Evolutionary conservation across 2,113 vertebrate species (phyloP).

Genomic region (Illadopsis cleaveri): DNA sequence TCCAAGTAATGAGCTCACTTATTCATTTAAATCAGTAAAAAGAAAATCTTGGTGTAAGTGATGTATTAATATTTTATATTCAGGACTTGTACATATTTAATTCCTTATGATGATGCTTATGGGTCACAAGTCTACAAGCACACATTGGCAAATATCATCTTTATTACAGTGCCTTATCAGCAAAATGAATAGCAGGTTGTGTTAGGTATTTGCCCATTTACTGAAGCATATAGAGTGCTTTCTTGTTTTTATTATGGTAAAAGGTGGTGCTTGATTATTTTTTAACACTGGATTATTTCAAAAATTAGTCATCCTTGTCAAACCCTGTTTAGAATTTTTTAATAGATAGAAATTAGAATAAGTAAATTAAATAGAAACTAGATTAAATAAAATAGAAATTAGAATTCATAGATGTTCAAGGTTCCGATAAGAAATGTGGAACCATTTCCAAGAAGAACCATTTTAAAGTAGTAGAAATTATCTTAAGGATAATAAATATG

Average conservation of each 20-base stretch:
- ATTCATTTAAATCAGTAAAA: background rate
- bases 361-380: background rate
- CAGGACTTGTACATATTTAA: background rate
- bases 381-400: background rate
- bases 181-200: background rate
- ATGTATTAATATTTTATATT: background rate
- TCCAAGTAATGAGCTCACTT: background rate
- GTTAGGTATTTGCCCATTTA: background rate
- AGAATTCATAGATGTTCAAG: background rate
- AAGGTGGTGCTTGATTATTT: background rate
- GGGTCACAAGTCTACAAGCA: background rate
- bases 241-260: background rate
- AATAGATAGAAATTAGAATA: background rate
- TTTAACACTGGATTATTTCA: background rate
- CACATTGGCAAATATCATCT: background rate
- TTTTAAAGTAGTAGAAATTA: background rate
- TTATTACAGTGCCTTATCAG: background rate
- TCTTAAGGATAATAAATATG: background rate
- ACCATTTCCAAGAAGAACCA: background rate
- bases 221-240: background rate
- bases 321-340: background rate
- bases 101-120: background rate
- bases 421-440: background rate
- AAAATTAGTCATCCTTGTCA: background rate
- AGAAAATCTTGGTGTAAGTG: background rate